These are phyloP conservation scores for Phasianus colchicus DNA, from an alignment of 2,113 vertebrate genomes.

Conservation along the genomic window DNA sequence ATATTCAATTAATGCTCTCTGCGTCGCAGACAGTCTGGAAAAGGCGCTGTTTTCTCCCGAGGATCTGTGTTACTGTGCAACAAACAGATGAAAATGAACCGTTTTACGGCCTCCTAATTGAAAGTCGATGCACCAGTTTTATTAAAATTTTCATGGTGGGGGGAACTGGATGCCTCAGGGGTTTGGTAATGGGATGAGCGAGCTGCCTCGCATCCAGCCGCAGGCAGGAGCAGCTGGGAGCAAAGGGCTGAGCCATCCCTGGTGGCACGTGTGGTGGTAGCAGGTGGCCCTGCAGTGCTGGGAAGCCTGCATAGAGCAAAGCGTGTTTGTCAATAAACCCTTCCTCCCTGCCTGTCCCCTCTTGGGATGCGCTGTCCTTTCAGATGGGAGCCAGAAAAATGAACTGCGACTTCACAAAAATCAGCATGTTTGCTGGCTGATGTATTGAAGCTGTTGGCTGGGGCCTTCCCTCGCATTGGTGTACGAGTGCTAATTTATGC, in stretches of 20 bases:
- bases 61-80: constrained; percentile 66
- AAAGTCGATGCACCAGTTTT: constrained; percentile 67
- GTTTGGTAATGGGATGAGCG: constrained; percentile 31
- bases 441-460: constrained; percentile 13
- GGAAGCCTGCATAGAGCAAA: accelerated
- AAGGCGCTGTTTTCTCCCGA: constrained; percentile 64
- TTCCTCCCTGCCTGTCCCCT: accelerated
- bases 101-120: constrained; percentile 71
- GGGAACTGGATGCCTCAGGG: constrained; percentile 29
- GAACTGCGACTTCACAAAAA: constrained; percentile 9
- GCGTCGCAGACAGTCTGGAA: constrained; percentile 57
- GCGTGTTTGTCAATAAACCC: not conserved
- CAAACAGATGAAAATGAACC: constrained; percentile 74
- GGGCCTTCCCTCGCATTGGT: not conserved
- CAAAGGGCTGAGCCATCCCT: not conserved
- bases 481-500: constrained; percentile 60
- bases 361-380: not conserved
- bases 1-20: constrained; percentile 75
- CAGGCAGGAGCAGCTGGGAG: not conserved
- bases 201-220: not conserved
- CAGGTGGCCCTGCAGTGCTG: not conserved
- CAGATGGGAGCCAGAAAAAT: not conserved
- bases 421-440: constrained; percentile 28
- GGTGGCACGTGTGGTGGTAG: not conserved
- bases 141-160: constrained; percentile 61